A percentile compares a stretch with the other conserved stretches of the same genome.
phyloP scores from a whole-genome alignment of 1,140 invertebrate genomes.

The Sminthurides bifidus region DNA sequence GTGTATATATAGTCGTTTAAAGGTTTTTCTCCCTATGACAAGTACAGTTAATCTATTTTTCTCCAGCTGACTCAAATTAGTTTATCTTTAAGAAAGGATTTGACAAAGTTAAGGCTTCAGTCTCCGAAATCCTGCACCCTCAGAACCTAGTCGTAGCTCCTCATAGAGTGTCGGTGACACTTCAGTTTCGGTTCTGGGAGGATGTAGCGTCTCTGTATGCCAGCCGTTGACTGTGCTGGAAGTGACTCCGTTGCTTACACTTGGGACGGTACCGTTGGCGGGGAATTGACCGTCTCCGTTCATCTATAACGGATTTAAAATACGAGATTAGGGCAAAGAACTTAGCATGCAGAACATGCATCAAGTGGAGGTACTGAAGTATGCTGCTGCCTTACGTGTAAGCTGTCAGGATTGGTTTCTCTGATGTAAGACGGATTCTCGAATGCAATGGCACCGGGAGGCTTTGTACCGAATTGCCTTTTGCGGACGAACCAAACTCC shows the following conservation, averaged over 20 bases:
- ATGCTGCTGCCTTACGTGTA: slow-evolving; percentile 44
- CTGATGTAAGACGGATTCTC: slow-evolving; percentile 73
- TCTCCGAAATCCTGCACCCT: slow-evolving; percentile 47
- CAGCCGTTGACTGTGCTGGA: slow-evolving; percentile 38
- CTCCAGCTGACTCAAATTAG: too few relatives aligned
- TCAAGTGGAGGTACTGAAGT: background rate
- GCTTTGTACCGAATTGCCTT: slow-evolving; percentile 44
- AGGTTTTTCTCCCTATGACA: too few relatives aligned
- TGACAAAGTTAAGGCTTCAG: slow-evolving; percentile 7
- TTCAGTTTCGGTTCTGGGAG: slow-evolving; percentile 43
- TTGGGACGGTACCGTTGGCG: slow-evolving; percentile 13
- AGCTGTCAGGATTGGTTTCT: slow-evolving; percentile 56
- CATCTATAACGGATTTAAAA: background rate
- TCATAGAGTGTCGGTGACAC: slow-evolving; percentile 62
- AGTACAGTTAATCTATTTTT: too few relatives aligned
- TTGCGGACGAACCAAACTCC: slow-evolving; percentile 53
- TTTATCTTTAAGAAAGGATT: too few relatives aligned
- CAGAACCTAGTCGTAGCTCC: slow-evolving; percentile 62
- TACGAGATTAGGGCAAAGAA: background rate
- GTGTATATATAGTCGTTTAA: too few relatives aligned
- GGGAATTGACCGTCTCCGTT: slow-evolving; percentile 20
- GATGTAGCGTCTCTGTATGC: slow-evolving; percentile 45
- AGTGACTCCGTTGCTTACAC: slow-evolving; percentile 18
- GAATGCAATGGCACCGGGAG: slow-evolving; percentile 59
- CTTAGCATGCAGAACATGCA: background rate